Evolutionary conservation across 2,113 vertebrate species (phyloP).

Genomic region (Cyphomyrus plagiostoma): DNA sequence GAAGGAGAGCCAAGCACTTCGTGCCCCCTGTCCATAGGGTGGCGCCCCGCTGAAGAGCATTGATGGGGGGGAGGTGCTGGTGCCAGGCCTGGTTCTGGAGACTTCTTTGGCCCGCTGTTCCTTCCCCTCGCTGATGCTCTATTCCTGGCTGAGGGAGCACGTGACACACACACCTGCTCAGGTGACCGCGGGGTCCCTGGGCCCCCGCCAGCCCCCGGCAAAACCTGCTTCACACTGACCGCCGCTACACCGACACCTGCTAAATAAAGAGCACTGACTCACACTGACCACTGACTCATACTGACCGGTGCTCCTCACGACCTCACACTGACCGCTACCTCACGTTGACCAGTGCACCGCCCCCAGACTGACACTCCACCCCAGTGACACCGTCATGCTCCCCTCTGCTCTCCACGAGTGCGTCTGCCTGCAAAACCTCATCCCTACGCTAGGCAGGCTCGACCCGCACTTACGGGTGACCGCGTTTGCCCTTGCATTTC

Average conservation of each 20-base stretch:
- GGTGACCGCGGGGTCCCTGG: not conserved
- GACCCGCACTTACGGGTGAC: conserved; percentile 41
- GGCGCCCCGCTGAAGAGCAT: not conserved
- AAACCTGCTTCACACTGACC: conserved; percentile 6
- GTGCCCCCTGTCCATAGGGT: not conserved
- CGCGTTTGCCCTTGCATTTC: conserved; percentile 33
- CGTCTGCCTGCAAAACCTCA: not conserved
- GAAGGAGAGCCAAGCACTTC: not conserved
- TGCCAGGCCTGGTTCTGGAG: not conserved
- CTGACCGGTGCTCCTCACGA: not conserved
- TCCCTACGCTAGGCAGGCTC: not conserved
- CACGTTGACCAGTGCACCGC: not conserved
- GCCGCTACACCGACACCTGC: not conserved
- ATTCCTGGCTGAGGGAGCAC: not conserved
- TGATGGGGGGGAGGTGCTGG: not conserved
- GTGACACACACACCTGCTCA: not conserved
- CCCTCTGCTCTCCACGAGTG: not conserved
- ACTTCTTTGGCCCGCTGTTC: not conserved
- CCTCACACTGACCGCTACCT: not conserved
- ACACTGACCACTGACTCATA: not conserved
- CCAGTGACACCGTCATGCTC: not conserved
- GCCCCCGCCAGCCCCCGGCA: not conserved
- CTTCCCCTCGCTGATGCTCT: not conserved
- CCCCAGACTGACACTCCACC: not conserved
- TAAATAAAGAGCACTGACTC: conserved; percentile 9